A percentile compares a stretch with the other conserved stretches of the same genome.
Evolutionary conservation across 2,797 vertebrate genomes (phyloP).

Genomic region (Sebastes dallii): DNA sequence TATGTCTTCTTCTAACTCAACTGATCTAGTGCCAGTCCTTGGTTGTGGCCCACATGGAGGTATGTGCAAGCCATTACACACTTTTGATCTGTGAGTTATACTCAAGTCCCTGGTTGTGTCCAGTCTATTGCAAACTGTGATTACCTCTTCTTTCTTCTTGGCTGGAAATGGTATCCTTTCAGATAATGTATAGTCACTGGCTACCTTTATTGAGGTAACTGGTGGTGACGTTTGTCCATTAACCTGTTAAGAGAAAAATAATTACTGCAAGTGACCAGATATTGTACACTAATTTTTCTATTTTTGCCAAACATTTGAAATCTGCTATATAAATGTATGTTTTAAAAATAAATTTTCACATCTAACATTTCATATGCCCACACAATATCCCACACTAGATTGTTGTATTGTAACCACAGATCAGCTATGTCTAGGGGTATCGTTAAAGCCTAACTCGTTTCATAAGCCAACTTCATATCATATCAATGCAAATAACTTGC

Average conservation of each 20-base stretch:
- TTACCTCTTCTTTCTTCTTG: slow-evolving; percentile 26
- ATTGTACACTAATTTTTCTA: neutral
- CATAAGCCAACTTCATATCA: slow-evolving; percentile 14
- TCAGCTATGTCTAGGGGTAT: neutral
- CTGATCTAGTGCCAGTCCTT: slow-evolving; percentile 6
- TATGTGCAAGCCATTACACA: slow-evolving; percentile 6
- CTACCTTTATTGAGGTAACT: neutral
- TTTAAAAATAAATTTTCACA: neutral
- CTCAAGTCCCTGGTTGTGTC: slow-evolving; percentile 12
- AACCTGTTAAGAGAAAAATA: slow-evolving; percentile 53
- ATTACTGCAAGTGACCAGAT: slow-evolving; percentile 1
- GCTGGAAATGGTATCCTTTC: slow-evolving; percentile 12
- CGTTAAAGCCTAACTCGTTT: slow-evolving; percentile 10
- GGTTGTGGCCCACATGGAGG: slow-evolving; percentile 14
- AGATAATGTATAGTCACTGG: neutral
- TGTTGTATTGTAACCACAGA: neutral
- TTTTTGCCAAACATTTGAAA: neutral
- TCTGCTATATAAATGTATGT: neutral
- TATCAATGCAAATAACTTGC: slow-evolving; percentile 24
- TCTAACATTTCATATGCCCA: neutral
- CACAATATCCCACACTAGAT: neutral
- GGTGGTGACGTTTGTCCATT: slow-evolving; percentile 26
- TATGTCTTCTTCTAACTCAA: slow-evolving; percentile 11
- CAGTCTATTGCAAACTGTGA: slow-evolving; percentile 12
- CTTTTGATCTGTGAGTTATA: slow-evolving; percentile 16